phyloP scores from a whole-genome alignment of 1,140 invertebrate genomes.

The Daktulosphaira vitifoliae region DNA sequence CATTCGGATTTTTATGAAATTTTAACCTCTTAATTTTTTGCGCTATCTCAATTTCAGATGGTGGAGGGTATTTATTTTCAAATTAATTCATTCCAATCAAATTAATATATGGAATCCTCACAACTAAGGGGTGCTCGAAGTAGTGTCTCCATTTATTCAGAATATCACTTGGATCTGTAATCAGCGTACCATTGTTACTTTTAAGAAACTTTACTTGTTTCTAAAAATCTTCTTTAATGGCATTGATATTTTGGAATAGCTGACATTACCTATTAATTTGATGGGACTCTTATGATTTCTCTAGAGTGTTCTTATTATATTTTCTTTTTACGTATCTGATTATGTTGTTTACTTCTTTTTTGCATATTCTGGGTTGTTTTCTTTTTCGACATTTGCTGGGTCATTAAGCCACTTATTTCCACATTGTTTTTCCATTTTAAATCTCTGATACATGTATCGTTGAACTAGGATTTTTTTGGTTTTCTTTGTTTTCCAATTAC shows the following conservation, averaged over 20 bases:
- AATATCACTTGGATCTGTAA: conserved; percentile 9
- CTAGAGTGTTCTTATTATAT: neutral
- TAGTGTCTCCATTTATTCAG: conserved; percentile 34
- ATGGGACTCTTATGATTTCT: conserved; percentile 17
- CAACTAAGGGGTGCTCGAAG: conserved; percentile 34
- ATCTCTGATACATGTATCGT: conserved; percentile 18
- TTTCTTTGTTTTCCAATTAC: conserved; percentile 17
- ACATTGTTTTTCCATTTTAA: conserved; percentile 24
- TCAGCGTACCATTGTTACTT: neutral
- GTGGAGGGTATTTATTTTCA: conserved; percentile 3
- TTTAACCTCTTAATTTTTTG: neutral
- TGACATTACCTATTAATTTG: conserved; percentile 15
- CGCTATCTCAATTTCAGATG: conserved; percentile 18
- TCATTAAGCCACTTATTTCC: neutral
- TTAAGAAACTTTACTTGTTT: conserved; percentile 5
- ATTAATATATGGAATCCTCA: neutral
- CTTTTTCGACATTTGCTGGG: neutral
- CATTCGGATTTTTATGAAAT: neutral
- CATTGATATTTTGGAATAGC: conserved; percentile 31
- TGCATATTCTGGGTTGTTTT: conserved; percentile 6
- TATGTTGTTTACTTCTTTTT: conserved; percentile 25
- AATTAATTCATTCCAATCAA: neutral
- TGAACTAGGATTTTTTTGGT: conserved; percentile 34
- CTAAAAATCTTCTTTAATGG: conserved; percentile 22
- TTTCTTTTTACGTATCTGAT: conserved; percentile 13